These are phyloP conservation scores for Biston betularia DNA, from an alignment of 2,888 invertebrate genomes.

Conservation along the genomic window DNA sequence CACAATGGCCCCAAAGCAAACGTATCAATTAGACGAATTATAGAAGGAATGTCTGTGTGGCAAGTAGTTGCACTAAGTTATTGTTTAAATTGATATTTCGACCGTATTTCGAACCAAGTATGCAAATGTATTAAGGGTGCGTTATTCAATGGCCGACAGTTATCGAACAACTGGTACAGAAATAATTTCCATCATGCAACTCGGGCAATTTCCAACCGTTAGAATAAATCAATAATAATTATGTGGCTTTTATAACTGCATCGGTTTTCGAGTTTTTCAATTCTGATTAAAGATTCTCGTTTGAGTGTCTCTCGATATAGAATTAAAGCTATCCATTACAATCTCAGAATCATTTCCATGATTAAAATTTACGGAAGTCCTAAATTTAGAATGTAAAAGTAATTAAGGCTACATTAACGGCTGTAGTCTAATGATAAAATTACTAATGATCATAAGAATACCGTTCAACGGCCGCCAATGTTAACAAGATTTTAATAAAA, in stretches of 20 bases:
- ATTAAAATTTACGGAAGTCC: too few relatives aligned
- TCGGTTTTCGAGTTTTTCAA: conserved; percentile 10
- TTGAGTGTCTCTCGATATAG: neutral
- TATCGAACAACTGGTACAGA: conserved; percentile 53
- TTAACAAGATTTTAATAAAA: conserved; percentile 27
- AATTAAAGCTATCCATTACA: neutral
- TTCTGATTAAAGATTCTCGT: neutral
- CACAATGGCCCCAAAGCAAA: conserved; percentile 60
- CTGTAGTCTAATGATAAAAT: too few relatives aligned
- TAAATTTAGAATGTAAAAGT: neutral
- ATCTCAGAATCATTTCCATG: neutral
- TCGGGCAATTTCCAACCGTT: conserved; percentile 23
- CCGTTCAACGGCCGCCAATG: conserved; percentile 23
- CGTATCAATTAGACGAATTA: conserved; percentile 60
- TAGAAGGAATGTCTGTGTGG: conserved; percentile 48
- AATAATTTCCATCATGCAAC: conserved; percentile 34
- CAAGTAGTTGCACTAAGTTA: conserved; percentile 51
- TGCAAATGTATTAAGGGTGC: conserved; percentile 64
- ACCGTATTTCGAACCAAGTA: conserved; percentile 50
- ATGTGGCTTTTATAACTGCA: neutral
- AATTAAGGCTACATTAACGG: neutral
- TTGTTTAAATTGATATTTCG: conserved; percentile 55
- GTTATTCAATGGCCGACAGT: conserved; percentile 52
- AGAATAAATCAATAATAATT: conserved; percentile 15
- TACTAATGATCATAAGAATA: neutral